Evolutionary conservation across 2,797 vertebrate species (phyloP), one percentile per base, ranked within the genome.

Genomic region (Furcifer pardalis): DNA sequence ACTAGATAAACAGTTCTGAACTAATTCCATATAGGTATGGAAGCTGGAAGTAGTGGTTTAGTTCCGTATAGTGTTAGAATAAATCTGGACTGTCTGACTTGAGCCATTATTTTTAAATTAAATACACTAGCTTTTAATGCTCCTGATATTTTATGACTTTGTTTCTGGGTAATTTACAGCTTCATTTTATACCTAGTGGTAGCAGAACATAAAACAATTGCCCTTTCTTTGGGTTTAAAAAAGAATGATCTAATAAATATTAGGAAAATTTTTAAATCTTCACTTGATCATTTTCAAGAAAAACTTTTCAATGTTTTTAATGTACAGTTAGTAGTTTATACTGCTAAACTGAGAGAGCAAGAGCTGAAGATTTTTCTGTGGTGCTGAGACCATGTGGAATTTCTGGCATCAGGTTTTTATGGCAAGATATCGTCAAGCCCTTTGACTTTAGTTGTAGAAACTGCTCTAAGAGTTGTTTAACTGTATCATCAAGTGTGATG

Each of bases 101-200:
- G 15, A 85, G 13, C 1, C 9, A 27, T 1, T 81, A 27, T 23
- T 60, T 69, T 23, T 71, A 77, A 76, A 60, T 63, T 40, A 73
- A 37, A 37, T 10, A 5, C 25, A 82, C 82, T 86, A 87, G 85
- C 75, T 37, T 13, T 8, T 65, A 42, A 23, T 73, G 85, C 68
- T 76, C 25, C 1, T 5, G 46, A 10, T 73, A 72, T 63, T 83
- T 83, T 88, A 15, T 91, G 69, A 7, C 72, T 84, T 83, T 86
- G 7, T 37, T 85, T 88, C 80, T 88, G 73, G 88, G 37, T 52
- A 5, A 0, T 62, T 23, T 40, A 49, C 7, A 63, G 73, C 17
- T 82, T 87, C 81, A 17, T 46, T 30, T 87, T n/a, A 52, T 75
- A 86, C 6, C 73, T 79, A 0, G 71, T 84, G 49, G 25, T n/a